phyloP scores from a whole-genome alignment of 2,113 vertebrate species.

The Callocephalon fimbriatum region DNA sequence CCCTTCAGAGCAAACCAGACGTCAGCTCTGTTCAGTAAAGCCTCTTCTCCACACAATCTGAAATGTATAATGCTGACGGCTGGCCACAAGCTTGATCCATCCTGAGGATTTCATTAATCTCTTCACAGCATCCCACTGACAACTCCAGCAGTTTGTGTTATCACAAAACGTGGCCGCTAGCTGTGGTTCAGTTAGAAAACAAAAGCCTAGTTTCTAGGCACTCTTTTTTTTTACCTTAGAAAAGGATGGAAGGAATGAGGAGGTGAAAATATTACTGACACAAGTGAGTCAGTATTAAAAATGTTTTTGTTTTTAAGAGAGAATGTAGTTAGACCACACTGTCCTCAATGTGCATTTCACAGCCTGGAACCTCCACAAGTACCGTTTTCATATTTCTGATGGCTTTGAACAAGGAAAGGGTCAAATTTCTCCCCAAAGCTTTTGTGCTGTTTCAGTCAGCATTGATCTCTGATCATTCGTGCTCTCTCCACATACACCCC shows the following conservation, averaged over 20 bases:
- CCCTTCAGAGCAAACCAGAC: neutral
- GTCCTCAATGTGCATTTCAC: neutral
- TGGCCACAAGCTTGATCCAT: conserved; percentile 20
- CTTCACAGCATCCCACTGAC: neutral
- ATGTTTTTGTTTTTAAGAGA: conserved; percentile 38
- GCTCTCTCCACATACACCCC: neutral
- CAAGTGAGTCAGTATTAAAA: conserved; percentile 47
- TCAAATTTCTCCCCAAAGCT: neutral
- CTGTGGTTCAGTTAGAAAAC: neutral
- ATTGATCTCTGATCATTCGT: neutral
- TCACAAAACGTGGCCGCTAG: neutral
- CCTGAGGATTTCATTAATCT: conserved; percentile 16
- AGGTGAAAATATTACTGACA: conserved; percentile 44
- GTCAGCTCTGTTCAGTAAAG: neutral
- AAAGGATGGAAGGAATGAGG: conserved; percentile 18
- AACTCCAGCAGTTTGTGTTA: conserved; percentile 19
- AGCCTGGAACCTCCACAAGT: neutral
- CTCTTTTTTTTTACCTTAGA: conserved; percentile 28
- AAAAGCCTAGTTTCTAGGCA: conserved; percentile 25
- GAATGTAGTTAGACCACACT: neutral
- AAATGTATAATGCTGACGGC: neutral
- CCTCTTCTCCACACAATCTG: neutral
- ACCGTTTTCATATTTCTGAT: neutral
- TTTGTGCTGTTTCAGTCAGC: neutral
- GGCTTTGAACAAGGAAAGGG: neutral